These are phyloP conservation scores for Paramisgurnus dabryanus DNA, from an alignment of 2,113 vertebrate genomes.

Conservation along the genomic window DNA sequence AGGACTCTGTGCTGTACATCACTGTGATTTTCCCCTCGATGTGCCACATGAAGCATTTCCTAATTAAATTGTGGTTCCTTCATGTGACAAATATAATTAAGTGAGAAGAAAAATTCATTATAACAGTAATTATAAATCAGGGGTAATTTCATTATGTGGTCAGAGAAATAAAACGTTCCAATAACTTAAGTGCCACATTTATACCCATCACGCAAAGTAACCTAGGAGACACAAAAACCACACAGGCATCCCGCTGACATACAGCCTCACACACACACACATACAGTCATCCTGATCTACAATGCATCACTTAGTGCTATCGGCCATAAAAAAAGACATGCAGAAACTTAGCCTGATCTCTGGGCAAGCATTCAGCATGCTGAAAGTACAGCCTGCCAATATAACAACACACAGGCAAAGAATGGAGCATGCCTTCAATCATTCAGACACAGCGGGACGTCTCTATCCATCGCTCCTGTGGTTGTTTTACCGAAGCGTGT, in stretches of 20 bases:
- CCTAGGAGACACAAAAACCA: conserved; percentile 55
- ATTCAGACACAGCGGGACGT: conserved; percentile 16
- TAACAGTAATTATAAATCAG: not conserved
- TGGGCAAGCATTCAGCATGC: conserved; percentile 41
- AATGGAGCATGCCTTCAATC: conserved; percentile 26
- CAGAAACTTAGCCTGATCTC: conserved; percentile 40
- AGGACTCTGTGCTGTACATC: not conserved
- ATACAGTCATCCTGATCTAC: conserved; percentile 39
- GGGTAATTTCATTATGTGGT: not conserved
- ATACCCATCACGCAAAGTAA: conserved; percentile 59
- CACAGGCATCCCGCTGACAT: too few species aligned
- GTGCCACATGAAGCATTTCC: not conserved
- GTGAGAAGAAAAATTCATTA: not conserved
- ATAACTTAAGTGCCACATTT: conserved; percentile 50
- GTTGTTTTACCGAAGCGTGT: not conserved
- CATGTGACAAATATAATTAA: not conserved
- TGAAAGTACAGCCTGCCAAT: conserved; percentile 56
- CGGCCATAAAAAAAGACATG: not conserved
- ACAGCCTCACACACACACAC: not conserved
- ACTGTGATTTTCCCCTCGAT: not conserved
- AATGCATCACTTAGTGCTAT: conserved; percentile 7
- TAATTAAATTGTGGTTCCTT: conserved; percentile 17
- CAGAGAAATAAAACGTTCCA: not conserved
- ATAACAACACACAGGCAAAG: conserved; percentile 26
- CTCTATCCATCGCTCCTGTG: not conserved